Conservation (phyloP, 1,140 invertebrate species). For the Lasaia peninsularis region DNA sequence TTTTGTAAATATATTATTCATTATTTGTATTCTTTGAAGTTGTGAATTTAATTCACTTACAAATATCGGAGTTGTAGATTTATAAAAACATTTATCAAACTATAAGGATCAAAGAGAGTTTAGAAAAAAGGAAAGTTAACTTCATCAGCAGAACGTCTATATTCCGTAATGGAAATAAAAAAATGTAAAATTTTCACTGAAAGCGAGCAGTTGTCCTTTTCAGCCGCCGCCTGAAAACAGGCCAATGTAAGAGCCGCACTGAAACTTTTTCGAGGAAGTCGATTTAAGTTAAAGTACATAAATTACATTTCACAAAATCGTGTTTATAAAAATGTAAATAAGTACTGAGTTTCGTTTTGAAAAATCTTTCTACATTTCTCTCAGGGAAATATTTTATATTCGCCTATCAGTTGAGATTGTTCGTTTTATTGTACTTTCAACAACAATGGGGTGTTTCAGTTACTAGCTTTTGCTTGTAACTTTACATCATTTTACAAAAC, state of each 20-base stretch:
- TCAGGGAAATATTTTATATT: constrained; percentile 9
- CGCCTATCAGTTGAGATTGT: constrained; percentile 2
- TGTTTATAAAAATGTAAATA: constrained; percentile 20
- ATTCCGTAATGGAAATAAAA: constrained; percentile 53
- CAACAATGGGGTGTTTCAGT: neutral
- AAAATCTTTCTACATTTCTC: constrained; percentile 11
- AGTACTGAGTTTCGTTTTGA: constrained; percentile 14
- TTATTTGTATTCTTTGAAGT: no score
- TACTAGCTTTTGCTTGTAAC: neutral
- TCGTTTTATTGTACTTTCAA: constrained; percentile 4
- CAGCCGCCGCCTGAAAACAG: constrained; percentile 39
- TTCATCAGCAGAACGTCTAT: constrained; percentile 41
- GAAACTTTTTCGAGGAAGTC: constrained; percentile 62
- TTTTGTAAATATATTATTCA: no score
- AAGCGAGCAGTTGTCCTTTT: constrained; percentile 50
- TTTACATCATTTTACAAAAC: neutral
- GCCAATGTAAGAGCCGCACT: constrained; percentile 45
- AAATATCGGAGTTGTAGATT: neutral
- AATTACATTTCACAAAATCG: constrained; percentile 43
- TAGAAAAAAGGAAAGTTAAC: constrained; percentile 1
- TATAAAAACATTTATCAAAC: constrained; percentile 18
- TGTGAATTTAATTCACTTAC: no score
- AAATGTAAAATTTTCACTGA: constrained; percentile 61
- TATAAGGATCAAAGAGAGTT: neutral
- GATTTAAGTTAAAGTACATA: constrained; percentile 63